Conservation (phyloP, 2,797 vertebrate species). For the Smutsia gigantea region DNA sequence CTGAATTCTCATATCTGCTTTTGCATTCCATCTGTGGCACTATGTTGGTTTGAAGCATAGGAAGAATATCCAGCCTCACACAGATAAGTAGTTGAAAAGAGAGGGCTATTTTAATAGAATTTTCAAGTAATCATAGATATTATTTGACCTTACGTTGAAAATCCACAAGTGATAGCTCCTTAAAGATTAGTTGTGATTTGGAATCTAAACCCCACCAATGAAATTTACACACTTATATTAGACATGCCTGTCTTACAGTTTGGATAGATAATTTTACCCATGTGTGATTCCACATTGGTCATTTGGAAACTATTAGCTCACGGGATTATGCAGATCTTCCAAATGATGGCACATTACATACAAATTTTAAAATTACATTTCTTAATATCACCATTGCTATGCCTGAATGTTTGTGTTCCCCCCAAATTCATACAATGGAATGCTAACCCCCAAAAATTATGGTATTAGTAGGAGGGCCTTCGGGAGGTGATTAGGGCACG, state of each 20-base stretch:
- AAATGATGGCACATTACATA: conserved; percentile 12
- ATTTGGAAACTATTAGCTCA: conserved; percentile 33
- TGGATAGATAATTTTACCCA: conserved; percentile 12
- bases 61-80: not conserved
- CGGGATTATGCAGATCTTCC: conserved; percentile 6
- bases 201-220: not conserved
- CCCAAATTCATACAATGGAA: not conserved
- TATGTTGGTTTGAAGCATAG: conserved; percentile 5
- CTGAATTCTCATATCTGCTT: conserved; percentile 52
- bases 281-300: not conserved
- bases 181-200: conserved; percentile 15
- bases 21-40: not conserved
- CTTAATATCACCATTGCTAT: not conserved
- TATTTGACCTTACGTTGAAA: conserved; percentile 44
- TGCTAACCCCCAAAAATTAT: not conserved
- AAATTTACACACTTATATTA: conserved; percentile 28
- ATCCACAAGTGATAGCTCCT: not conserved
- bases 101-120: not conserved
- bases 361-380: not conserved
- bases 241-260: not conserved
- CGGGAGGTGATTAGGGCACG: not conserved
- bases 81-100: not conserved
- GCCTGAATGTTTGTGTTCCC: not conserved
- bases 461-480: not conserved
- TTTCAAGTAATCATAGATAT: conserved; percentile 39